Evolutionary conservation across 2,888 invertebrate species (phyloP), one percentile per base, ranked within the genome.

Genomic region (Drosophila parthenogenetica): DNA sequence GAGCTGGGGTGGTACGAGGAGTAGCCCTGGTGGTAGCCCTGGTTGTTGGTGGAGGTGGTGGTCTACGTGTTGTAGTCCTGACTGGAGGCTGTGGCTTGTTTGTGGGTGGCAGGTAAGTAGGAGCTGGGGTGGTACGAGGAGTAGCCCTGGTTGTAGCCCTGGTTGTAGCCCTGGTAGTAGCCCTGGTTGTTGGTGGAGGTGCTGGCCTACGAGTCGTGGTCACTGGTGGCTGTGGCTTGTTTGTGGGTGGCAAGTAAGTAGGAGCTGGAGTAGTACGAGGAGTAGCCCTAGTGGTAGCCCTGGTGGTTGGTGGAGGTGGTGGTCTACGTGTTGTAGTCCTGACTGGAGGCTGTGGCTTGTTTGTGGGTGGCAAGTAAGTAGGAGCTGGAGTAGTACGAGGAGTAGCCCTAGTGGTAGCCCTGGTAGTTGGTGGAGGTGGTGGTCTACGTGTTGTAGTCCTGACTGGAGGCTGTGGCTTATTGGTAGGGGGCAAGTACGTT

Each of bases 321-420:
- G 81, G 66, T 39, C 49, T 77, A 62, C 45, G 55, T 14, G 45
- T 54, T 2, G 58, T 58, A 10, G 67, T 73, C 4, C 77, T 77
- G 7, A 72, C 73, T 29, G 79, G 82, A 10, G 81, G 73, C 39
- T 54, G 73, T 46, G 79, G 77, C 43, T 69, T 73, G 29, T 79
- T 77, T 10, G 75, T 59, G 3, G 81, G 83, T n/a, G 80, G 77
- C 69, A 83, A 62, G 42, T 83, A 81, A 2, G 82, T 80, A 13
- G 35, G 35, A 35, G 35, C 35, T 13, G 46, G 66, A 19, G 68
- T 68, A n/a, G 66, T 66, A 5, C 68, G 68, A 0, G 66, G 42
- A 59, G 60, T 81, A 8, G 75, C 62, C 48, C 71, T 68, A 16
- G 83, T 80, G 29, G 5, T 16, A 32, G 55, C 45, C 32, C 43